Evolutionary conservation across 2,113 vertebrate genomes (phyloP).

Genomic region (Rhadina sibilatrix): DNA sequence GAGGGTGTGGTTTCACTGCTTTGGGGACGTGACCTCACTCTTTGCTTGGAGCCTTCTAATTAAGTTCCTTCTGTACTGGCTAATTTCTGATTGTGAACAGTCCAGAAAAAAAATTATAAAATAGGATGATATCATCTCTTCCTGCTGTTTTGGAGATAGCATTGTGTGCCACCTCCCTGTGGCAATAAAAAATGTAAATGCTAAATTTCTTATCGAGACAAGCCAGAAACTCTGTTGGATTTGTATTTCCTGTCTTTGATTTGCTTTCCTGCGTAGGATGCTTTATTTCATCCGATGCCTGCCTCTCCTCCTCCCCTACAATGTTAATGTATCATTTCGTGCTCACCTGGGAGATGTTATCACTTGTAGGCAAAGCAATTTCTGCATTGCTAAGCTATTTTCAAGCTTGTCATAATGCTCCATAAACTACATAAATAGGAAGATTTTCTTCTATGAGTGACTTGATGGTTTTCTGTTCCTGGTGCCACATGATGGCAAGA

Average conservation of each 20-base stretch:
- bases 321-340: neutral
- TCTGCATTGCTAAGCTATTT: neutral
- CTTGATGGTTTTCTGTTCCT: neutral
- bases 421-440: neutral
- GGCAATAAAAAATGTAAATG: conserved; percentile 35
- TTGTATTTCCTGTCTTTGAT: conserved; percentile 29
- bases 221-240: conserved; percentile 5
- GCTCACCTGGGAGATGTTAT: conserved; percentile 50
- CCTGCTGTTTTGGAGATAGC: conserved; percentile 31
- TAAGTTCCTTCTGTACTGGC: neutral
- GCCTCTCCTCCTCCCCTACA: neutral
- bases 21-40: neutral
- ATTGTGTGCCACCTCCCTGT: conserved; percentile 3
- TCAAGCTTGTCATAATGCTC: neutral
- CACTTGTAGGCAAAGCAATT: neutral
- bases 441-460: neutral
- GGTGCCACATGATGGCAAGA: neutral
- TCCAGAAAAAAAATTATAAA: neutral
- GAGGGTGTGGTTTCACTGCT: neutral
- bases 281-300: neutral
- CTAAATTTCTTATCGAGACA: neutral
- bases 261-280: neutral
- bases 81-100: neutral
- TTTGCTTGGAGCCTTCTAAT: neutral
- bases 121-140: conserved; percentile 16